Evolutionary conservation across 1,140 invertebrate genomes (phyloP), one percentile per base, ranked within the genome.

Genomic region (Solenopsis fugax): DNA sequence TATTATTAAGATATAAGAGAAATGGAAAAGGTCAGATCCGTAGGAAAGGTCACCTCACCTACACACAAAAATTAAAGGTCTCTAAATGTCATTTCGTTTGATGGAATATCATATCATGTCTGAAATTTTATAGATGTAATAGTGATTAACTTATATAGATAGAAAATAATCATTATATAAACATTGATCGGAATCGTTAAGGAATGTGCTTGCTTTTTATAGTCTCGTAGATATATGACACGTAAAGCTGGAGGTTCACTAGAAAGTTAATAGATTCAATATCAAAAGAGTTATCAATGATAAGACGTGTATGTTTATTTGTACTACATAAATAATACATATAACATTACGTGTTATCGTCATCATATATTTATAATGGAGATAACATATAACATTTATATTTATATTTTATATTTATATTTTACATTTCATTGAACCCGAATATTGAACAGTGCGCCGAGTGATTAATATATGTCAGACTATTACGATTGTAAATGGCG

Each of bases 41-140:
- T 45, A 76, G 65, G 3, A 72, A 72, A 54, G 29, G 50, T 72
- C 69, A 54, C 16, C 34, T 72, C 50, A 72, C 16, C 9, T 72
- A 72, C 29, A 52, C 48, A 1, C 13, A 45, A 48, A 48, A 71
- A 65, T 34, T 65, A 37, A 67, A 67, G 16, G 29, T 21, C 50
- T 72, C 7, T 54, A 54, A 72, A 72, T 72, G 50, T 72, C 50
- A 52, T n/a, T 52, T 16, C 29, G 18, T 34, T 72, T 72, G 37
- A 34, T 1, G 6, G 34, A 67, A 18, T 41, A n/a, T n/a, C n/a
- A n/a, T n/a, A n/a, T n/a, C n/a, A n/a, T n/a, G 18, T 2, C 34
- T 10, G 18, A 5, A n/a, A 67, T 41, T 34, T 2, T 58, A n/a
- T n/a, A 48, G 16, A 18, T 58, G 21, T 5, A 50, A 72, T 21